Percentiles rank a stretch among this genome's conserved stretches.
phyloP scores from a whole-genome alignment of 2,113 vertebrate genomes.

The Manacus vitellinus region DNA sequence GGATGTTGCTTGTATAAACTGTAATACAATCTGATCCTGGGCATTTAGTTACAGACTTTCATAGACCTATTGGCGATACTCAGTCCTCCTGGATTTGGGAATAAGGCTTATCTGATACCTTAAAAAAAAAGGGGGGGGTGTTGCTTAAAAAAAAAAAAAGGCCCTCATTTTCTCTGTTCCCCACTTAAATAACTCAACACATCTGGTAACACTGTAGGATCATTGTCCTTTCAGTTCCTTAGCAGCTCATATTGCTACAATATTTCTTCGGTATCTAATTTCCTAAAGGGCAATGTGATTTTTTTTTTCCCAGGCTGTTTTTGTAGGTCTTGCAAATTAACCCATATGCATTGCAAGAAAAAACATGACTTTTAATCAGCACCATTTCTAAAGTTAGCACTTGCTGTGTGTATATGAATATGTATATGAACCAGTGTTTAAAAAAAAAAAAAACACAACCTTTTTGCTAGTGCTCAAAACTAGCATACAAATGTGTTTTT shows the following conservation, averaged over 20 bases:
- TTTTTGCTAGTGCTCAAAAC: conserved; percentile 42
- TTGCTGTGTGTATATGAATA: conserved; percentile 55
- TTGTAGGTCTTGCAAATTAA: conserved; percentile 78
- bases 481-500: conserved; percentile 66
- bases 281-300: conserved; percentile 85
- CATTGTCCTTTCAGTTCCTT: conserved; percentile 92
- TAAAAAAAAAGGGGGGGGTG: conserved; percentile 70
- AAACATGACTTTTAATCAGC: conserved; percentile 69
- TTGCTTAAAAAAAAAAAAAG: conserved; percentile 76
- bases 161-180: conserved; percentile 80
- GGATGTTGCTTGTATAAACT: conserved; percentile 94
- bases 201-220: conserved; percentile 97
- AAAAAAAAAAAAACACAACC: not conserved
- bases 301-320: conserved; percentile 50
- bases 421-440: not conserved
- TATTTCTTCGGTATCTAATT: conserved; percentile 92
- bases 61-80: conserved; percentile 94
- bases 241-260: conserved; percentile 87
- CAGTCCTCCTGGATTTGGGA: conserved; percentile 94
- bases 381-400: conserved; percentile 57
- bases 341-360: conserved; percentile 63
- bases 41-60: conserved; percentile 90
- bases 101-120: conserved; percentile 95
- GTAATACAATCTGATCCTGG: conserved; percentile 87
- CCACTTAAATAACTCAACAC: conserved; percentile 92